Evolutionary conservation across 2,888 invertebrate species (phyloP), one percentile per base, ranked within the genome.

Genomic region (Cactoblastis cactorum): DNA sequence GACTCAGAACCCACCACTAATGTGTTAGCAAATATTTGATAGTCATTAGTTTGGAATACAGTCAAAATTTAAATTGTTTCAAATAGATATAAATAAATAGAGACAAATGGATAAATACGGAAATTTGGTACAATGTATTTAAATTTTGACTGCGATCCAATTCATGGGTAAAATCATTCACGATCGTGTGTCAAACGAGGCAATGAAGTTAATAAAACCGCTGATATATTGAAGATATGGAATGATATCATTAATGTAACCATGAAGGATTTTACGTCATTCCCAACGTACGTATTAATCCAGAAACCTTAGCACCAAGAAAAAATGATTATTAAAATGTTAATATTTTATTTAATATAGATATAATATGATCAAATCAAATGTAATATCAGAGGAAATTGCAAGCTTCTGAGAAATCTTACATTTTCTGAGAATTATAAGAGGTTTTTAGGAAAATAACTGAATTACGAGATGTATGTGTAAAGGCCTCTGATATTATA

Each of bases 401-500:
- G 1, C n/a, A n/a, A n/a, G n/a, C 5, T 46, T 11, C 28, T 19
- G 4, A 15, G 28, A 28, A 43, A 9, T 43, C 12, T 32, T 6
- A 43, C 28, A 43, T 28, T 15, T 28, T 28, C 43, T 43, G 28
- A 28, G 24, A n/a, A n/a, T n/a, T n/a, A n/a, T n/a, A n/a, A n/a
- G 41, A 24, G 39, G 15, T 4, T 43, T 43, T 17, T 22, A 43
- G 17, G 11, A 19, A 4, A 28, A 41, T 24, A 33, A 15, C 12
- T 37, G 24, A 35, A 38, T 11, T n/a, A n/a, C n/a, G 32, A 49
- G 19, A 49, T 41, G 15, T 50, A 49, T 51, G 37, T 48, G 45
- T 49, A 33, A 35, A 47, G 24, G 58, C 61, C 59, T 71, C 71
- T 77, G 74, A 77, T 76, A 71, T 79, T 74, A 74, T 78, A 71